These are phyloP conservation scores for Megaleporinus macrocephalus DNA, from an alignment of 2,113 vertebrate genomes.

Conservation along the genomic window DNA sequence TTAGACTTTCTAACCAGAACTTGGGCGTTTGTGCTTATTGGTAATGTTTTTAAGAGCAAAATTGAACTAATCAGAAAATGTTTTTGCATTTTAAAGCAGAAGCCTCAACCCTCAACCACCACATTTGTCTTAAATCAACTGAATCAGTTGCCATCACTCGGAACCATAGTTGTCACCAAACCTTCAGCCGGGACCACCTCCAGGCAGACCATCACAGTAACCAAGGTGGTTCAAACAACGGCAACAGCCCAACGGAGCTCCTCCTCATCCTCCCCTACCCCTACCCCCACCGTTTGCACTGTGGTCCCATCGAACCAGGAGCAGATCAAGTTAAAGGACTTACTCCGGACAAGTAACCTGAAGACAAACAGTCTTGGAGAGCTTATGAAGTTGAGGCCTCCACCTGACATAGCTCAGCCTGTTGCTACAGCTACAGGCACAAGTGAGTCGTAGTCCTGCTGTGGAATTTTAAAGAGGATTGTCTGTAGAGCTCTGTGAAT, in stretches of 20 bases:
- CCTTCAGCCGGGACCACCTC: constrained; percentile 85
- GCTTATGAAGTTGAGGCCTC: constrained; percentile 97
- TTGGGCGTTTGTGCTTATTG: no score
- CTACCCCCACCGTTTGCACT: constrained; percentile 75
- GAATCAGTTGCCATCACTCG: constrained; percentile 95
- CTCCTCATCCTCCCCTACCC: constrained; percentile 74
- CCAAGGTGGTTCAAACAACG: constrained; percentile 92
- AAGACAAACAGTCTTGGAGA: constrained; percentile 93
- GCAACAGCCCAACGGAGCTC: constrained; percentile 70
- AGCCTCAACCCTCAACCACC: constrained; percentile 95
- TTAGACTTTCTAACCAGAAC: no score
- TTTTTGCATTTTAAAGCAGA: constrained; percentile 67
- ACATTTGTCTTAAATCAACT: constrained; percentile 99
- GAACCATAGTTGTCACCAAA: constrained; percentile 90
- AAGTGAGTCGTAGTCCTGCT: constrained; percentile 73
- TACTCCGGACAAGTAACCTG: constrained; percentile 86
- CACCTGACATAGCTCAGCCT: constrained; percentile 93
- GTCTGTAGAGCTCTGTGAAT: neutral
- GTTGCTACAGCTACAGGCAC: constrained; percentile 92
- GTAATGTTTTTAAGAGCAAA: no score
- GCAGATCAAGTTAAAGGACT: constrained; percentile 92
- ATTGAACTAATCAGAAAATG: neutral
- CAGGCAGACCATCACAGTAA: constrained; percentile 93
- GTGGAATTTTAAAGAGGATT: neutral
- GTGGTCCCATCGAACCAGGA: constrained; percentile 85